phyloP scores from a whole-genome alignment of 2,113 vertebrate genomes.

The Grallaria varia region DNA sequence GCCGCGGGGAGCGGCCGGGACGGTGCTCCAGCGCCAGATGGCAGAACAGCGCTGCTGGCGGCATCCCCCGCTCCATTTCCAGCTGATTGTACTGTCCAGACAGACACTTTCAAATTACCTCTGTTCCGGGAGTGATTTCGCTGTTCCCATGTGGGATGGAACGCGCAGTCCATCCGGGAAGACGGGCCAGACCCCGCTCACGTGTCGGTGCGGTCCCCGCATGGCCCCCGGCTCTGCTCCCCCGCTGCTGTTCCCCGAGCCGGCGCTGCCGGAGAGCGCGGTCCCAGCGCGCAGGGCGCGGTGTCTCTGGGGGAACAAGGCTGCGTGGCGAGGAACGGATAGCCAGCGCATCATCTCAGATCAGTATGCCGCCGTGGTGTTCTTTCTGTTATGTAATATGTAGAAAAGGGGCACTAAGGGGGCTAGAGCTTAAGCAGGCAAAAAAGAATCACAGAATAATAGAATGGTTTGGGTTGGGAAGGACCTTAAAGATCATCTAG shows the following conservation, averaged over 20 bases:
- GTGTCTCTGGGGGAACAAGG: not conserved
- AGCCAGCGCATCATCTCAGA: not conserved
- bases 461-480: not conserved
- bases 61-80: rapidly evolving
- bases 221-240: rapidly evolving
- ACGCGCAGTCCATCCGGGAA: not conserved
- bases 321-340: not conserved
- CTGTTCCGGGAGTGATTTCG: not conserved
- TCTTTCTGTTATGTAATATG: not conserved
- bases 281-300: not conserved
- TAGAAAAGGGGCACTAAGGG: not conserved
- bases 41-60: not conserved
- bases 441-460: not conserved
- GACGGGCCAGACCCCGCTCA: rapidly evolving
- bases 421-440: not conserved
- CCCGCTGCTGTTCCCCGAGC: rapidly evolving
- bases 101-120: rapidly evolving
- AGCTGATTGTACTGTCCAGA: rapidly evolving
- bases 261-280: rapidly evolving
- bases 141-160: not conserved
- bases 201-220: rapidly evolving
- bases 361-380: rapidly evolving
- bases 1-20: not conserved
- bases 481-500: not conserved
- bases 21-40: not conserved